Conservation (phyloP, 2,888 invertebrate genomes). For the Drosophila paucipuncta region DNA sequence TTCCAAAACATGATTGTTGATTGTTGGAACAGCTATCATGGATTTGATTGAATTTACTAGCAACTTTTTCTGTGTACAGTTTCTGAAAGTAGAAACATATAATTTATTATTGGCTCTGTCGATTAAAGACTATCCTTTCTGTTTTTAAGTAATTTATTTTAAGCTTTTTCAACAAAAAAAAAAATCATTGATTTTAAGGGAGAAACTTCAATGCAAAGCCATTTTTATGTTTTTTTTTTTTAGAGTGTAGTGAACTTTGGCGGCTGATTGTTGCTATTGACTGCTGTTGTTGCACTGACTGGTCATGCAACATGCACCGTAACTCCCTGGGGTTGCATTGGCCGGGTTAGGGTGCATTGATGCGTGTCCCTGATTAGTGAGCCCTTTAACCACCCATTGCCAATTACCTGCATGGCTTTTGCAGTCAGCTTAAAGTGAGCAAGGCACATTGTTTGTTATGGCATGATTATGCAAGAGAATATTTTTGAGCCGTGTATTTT, state of each 20-base stretch:
- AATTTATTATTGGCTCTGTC: too few relatives aligned
- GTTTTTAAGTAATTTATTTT: too few relatives aligned
- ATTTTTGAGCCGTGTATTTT: background rate
- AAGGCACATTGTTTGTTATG: conserved; percentile 2
- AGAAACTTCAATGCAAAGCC: background rate
- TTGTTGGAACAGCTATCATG: background rate
- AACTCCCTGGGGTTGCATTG: conserved; percentile 10
- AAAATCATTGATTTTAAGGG: too few relatives aligned
- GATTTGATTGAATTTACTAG: background rate
- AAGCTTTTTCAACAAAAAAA: too few relatives aligned
- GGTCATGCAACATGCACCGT: conserved; percentile 31
- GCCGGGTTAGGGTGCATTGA: conserved; percentile 30
- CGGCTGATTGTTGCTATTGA: conserved; percentile 14
- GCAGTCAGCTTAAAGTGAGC: conserved; percentile 16
- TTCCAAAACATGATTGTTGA: background rate
- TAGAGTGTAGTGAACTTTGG: conserved; percentile 1
- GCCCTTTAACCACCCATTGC: conserved; percentile 10
- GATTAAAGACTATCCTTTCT: too few relatives aligned
- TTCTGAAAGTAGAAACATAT: too few relatives aligned
- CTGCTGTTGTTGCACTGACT: conserved; percentile 11
- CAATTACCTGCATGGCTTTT: conserved; percentile 30
- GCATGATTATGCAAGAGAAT: background rate
- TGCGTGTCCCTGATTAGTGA: conserved; percentile 45
- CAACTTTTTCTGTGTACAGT: background rate
- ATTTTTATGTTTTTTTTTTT: background rate